Base-by-base conservation (phyloP, 2,113 vertebrate species). In the Varanus komodoensis region DNA sequence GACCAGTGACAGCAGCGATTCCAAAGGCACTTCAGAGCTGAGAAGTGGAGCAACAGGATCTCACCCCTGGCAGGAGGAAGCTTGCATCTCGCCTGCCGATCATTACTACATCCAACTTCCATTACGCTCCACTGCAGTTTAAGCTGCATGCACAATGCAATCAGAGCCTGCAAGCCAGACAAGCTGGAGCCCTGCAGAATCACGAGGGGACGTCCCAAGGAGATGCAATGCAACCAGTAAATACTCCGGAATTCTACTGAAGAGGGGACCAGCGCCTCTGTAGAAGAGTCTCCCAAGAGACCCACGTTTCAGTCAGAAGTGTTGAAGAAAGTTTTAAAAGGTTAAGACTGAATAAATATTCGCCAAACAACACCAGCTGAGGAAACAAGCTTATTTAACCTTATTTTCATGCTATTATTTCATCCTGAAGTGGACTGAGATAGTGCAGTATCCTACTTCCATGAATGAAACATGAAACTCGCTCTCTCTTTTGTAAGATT, bases 381-480 rank as follows among this genome's bases (percentile, higher is more conserved):
- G 29, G 32, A 82, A 82, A 1, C 4, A 78, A 38, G 5, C 29
- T 23, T 3, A 61, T 50, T 27, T 86, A 94, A 90, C 69, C 77
- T n/a, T 29, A 77, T 29, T 48, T 68, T 87, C 34, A 23, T n/a
- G 19, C 50, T 21, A 27, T n/a, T 23, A 8, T 6, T 54, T 34
- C 27, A 80, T 5, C 52, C 19, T 89, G 77, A 54, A 9, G 0
- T 0, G 68, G 50, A 1, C 78, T 1, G 23, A 81, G 75, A 57
- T 0, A 90, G 14, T 44, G 7, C 8, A 91, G 27, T 21, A 67
- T 86, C n/a, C 77, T 19, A n/a, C 29, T 27, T 29, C 0, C 8
- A 38, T 0, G 0, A 34, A 71, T 4, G 54, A 64, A 25, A 87
- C 91, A 50, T 2, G 50, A 0, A 0, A 74, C 71, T 15, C 44